These are phyloP conservation scores for Hofmannophila pseudospretella DNA, from an alignment of 2,888 invertebrate species.

Conservation along the genomic window DNA sequence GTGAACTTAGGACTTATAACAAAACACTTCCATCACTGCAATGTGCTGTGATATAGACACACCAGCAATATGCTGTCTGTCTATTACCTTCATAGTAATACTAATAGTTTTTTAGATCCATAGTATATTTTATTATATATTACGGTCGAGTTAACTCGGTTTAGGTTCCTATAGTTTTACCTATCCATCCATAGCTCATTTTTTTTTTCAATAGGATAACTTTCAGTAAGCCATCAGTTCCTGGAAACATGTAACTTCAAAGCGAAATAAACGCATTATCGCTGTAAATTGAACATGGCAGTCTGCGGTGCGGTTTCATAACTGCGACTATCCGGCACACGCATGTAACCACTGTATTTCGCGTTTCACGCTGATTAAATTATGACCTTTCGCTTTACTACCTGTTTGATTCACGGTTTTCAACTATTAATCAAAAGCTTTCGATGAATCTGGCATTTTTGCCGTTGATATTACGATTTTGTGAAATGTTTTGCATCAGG, in stretches of 20 bases:
- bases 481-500: background rate
- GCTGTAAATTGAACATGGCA: constrained; percentile 50
- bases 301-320: constrained; percentile 65
- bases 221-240: too few species aligned
- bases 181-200: too few species aligned
- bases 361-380: constrained; percentile 48
- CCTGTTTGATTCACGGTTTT: constrained; percentile 32
- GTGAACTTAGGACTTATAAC: too few species aligned
- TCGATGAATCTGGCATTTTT: background rate
- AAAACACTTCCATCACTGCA: too few species aligned
- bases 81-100: too few species aligned
- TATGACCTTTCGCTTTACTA: constrained; percentile 39
- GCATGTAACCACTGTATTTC: constrained; percentile 30
- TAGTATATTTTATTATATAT: too few species aligned
- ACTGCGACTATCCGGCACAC: constrained; percentile 42
- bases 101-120: too few species aligned
- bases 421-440: constrained; percentile 15
- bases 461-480: constrained; percentile 7
- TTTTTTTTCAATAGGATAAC: too few species aligned
- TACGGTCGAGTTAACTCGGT: too few species aligned
- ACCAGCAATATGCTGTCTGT: too few species aligned
- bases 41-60: too few species aligned
- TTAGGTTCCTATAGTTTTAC: too few species aligned
- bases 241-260: background rate
- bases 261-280: constrained; percentile 18